These are phyloP conservation scores for Temnothorax curvispinosus DNA, from an alignment of 1,140 invertebrate genomes.

Conservation along the genomic window DNA sequence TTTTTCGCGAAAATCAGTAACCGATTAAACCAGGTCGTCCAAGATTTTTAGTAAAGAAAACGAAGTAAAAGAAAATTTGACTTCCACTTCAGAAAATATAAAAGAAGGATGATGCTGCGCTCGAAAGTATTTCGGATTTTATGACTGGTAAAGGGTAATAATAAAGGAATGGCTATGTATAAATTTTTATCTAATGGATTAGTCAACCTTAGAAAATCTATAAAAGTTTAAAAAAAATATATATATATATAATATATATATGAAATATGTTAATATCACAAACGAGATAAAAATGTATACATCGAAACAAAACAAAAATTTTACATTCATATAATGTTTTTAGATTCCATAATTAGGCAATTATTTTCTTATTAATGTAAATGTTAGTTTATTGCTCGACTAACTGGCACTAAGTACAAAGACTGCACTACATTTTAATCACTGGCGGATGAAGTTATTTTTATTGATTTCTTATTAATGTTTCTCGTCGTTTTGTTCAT, in stretches of 20 bases:
- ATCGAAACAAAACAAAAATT: too few relatives aligned
- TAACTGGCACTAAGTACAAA: too few relatives aligned
- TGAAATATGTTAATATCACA: neutral
- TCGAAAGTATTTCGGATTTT: neutral
- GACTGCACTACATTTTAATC: too few relatives aligned
- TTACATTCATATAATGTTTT: too few relatives aligned
- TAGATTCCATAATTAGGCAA: neutral
- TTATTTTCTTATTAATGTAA: slow-evolving; percentile 5
- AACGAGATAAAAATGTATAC: neutral
- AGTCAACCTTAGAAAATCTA: neutral
- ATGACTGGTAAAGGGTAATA: neutral
- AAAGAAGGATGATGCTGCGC: neutral
- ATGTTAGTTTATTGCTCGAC: too few relatives aligned
- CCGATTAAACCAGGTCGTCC: slow-evolving; percentile 12
- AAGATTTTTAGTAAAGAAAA: neutral
- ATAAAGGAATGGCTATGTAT: neutral
- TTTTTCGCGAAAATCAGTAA: slow-evolving; percentile 14
- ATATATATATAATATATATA: neutral
- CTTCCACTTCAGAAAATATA: neutral
- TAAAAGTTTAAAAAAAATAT: neutral
- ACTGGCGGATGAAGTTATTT: too few relatives aligned
- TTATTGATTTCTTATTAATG: neutral
- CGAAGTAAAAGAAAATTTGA: neutral
- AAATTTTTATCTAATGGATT: slow-evolving; percentile 8
- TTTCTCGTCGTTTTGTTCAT: neutral